Base-by-base conservation (phyloP, 1,140 invertebrate species). In the Heterodera schachtii region DNA sequence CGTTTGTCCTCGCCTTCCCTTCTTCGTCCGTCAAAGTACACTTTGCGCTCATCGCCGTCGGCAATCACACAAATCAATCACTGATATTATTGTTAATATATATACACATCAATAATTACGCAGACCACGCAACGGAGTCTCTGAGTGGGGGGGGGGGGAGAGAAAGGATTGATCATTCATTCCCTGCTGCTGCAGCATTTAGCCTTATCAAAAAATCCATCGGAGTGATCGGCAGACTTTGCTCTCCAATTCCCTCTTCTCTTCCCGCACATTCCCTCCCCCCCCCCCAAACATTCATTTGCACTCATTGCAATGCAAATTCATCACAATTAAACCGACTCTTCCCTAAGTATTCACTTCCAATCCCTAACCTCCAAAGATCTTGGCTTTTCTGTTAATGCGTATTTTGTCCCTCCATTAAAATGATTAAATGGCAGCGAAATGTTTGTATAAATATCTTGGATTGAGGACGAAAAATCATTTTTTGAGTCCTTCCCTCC, bases 201-300 rank as follows among this genome's bases (percentile, higher is more conserved):
- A 64, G 57, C 57, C 57, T 64, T 64, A 64, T 64, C 57, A 64
- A 64, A 64, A 64, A 64, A 64, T 64, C 57, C 11, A 64, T 64
- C 57, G 57, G 13, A 19, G 11, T 64, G 57, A 64, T 19, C 52
- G 52, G 52, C 52, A 52, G 52, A 52, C 52, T 52, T 52, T 52
- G 52, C 52, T 11, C 52, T 52, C 52, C 52, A 52, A 64, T 19
- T 13, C 57, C 57, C 16, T 19, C 57, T 19, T 19, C 57, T 5
- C 57, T 31, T 31, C 31, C 31, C 31, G 31, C 31, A 31, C 31
- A 31, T 19, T 5, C 57, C 5, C 16, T 13, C 57, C 16, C 57
- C 57, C 57, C 5, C 16, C 57, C 57, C 49, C 6, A 52, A 13
- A 13, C 57, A 64, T 64, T 64, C 57, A 16, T 52, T 16, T 52